Evolutionary conservation across 1,140 invertebrate species (phyloP).

Genomic region (Pachypeltis micranthus): DNA sequence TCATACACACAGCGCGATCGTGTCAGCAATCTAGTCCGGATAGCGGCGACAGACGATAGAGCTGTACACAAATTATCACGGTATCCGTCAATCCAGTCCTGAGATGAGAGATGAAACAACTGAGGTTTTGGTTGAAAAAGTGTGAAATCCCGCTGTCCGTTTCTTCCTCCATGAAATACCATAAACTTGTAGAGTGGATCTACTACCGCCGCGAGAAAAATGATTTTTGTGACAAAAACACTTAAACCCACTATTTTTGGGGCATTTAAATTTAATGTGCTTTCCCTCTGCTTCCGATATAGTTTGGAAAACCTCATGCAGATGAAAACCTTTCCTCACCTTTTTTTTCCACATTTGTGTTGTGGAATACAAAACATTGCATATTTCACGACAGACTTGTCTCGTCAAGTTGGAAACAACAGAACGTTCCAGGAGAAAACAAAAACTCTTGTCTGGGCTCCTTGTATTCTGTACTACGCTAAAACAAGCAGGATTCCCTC

Average conservation of each 20-base stretch:
- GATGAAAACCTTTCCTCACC: conserved; percentile 27
- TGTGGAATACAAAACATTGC: conserved; percentile 22
- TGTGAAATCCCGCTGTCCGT: too few species aligned
- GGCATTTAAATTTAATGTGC: conserved; percentile 34
- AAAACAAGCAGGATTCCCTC: too few species aligned
- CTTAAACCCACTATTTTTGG: conserved; percentile 32
- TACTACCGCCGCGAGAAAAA: conserved; percentile 34
- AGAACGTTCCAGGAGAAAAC: conserved; percentile 8
- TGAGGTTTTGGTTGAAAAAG: too few species aligned
- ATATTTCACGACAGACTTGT: conserved; percentile 19
- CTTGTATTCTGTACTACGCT: too few species aligned
- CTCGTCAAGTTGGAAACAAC: conserved; percentile 1
- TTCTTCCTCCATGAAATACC: conserved; percentile 34
- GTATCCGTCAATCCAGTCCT: too few species aligned
- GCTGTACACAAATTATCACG: too few species aligned
- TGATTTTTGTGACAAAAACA: conserved; percentile 36
- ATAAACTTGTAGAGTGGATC: conserved; percentile 36
- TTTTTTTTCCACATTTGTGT: conserved; percentile 27
- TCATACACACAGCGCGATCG: too few species aligned
- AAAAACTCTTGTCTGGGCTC: too few species aligned
- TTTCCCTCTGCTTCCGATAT: conserved; percentile 36
- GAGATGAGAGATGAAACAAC: too few species aligned
- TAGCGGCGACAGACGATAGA: too few species aligned
- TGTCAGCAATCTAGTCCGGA: too few species aligned
- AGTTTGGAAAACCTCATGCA: conserved; percentile 32